Base-by-base conservation (phyloP, 2,113 vertebrate genomes). In the Hyla sarda region DNA sequence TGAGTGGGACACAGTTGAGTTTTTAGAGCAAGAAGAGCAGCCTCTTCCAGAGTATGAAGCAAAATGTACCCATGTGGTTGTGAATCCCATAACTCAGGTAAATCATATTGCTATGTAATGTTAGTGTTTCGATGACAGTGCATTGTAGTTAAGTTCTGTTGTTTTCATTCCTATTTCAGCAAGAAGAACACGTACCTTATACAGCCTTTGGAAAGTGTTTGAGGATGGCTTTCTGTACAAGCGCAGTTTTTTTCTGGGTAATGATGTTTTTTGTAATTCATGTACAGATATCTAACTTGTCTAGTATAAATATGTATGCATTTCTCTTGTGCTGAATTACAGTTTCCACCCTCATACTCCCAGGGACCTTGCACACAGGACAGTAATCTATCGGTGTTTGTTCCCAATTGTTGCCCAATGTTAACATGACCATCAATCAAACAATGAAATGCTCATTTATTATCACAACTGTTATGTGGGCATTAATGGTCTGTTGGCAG, bases 241-340 rank as follows among this genome's bases (percentile, higher is more conserved):
- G 96, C n/a, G 97, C 97, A 0, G 96, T 99, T 80, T 77, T 98
- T 5, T 98, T 99, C 91, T 97, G 98, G 98, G 98, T 99, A 96
- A 95, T 88, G 17, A 5, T 23, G 16, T 37, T 50, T 2, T n/a
- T n/a, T n/a, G n/a, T n/a, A n/a, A n/a, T n/a, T n/a, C n/a, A 19
- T 52, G 28, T 52, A 71, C 19, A 10, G 1, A 23, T 71, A 19
- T 41, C 16, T 71, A 6, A 21, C 34, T 21, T 69, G 3, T 65
- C n/a, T 12, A 28, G 3, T 28, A 65, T 28, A 1, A 65, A 65
- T 65, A 12, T 11, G n/a, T 30, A 25, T 60, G 0, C 23, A 25
- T 9, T 11, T 8, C 8, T 60, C 8, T 60, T 60, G 13, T 30
- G 60, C 60, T n/a, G n/a, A n/a, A n/a, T 25, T 14, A 69, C 14